Conservation (phyloP, 2,113 vertebrate species). For the Panthera uncia region DNA sequence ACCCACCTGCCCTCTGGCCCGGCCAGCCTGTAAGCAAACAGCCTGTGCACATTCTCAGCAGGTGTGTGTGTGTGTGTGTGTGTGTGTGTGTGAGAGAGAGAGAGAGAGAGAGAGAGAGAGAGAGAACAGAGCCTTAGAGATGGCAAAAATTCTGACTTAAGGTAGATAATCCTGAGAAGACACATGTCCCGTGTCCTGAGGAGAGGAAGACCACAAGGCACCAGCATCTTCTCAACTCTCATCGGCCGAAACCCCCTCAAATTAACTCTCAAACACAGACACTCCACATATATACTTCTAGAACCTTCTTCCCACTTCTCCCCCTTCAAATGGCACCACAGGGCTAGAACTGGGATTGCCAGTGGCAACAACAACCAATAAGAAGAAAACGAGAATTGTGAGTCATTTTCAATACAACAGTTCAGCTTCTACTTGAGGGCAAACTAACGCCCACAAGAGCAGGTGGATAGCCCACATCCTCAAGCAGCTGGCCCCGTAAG, state of each 20-base stretch:
- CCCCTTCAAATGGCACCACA: background rate
- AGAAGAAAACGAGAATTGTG: background rate
- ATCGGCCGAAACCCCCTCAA: background rate
- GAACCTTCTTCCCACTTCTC: background rate
- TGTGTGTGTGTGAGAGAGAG: no score
- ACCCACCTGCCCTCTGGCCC: background rate
- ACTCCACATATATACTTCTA: accelerated
- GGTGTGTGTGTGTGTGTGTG: accelerated
- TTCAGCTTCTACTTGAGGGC: background rate
- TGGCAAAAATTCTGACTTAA: background rate
- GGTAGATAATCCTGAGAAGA: background rate
- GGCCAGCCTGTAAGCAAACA: background rate
- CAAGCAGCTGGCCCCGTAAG: background rate
- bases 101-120: no score
- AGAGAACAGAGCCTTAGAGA: background rate
- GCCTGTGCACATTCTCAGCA: background rate
- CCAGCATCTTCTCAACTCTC: background rate
- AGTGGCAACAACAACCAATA: background rate
- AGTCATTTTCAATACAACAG: background rate
- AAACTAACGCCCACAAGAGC: background rate
- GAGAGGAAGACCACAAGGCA: background rate
- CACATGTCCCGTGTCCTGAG: accelerated
- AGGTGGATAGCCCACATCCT: no score
- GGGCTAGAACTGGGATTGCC: background rate
- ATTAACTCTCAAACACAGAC: background rate